Percentiles rank a stretch among this genome's conserved stretches.
Evolutionary conservation across 64 coral and sea anemone species (phyloP).

Genomic region (Dendrophyllia cribrosa): DNA sequence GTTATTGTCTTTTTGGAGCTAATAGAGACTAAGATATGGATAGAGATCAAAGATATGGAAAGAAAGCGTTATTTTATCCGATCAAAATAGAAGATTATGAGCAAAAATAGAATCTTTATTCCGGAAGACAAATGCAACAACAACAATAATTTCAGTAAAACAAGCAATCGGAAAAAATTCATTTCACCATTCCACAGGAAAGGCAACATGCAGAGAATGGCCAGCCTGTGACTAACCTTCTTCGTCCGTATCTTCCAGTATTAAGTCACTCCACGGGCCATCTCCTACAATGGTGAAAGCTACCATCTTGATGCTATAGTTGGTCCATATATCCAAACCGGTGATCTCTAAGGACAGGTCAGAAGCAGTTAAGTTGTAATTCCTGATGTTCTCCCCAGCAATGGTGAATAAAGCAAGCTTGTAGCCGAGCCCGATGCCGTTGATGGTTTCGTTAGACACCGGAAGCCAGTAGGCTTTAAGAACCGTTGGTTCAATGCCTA

Average conservation of each 20-base stretch:
- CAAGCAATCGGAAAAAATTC: too few species aligned
- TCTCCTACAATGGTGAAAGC: conserved; percentile 74
- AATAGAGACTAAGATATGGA: too few species aligned
- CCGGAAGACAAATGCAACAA: too few species aligned
- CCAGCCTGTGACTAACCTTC: conserved; percentile 34
- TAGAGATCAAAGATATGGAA: too few species aligned
- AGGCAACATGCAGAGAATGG: too few species aligned
- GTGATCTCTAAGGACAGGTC: neutral
- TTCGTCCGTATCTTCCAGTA: conserved; percentile 46
- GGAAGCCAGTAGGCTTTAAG: conserved; percentile 39
- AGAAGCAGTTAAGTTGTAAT: conserved; percentile 27
- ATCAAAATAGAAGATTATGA: too few species aligned
- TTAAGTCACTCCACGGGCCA: conserved; percentile 65
- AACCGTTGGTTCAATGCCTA: conserved; percentile 18
- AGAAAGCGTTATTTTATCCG: too few species aligned
- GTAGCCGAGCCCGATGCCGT: conserved; percentile 56
- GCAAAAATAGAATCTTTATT: too few species aligned
- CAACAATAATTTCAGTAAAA: too few species aligned
- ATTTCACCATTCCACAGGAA: too few species aligned
- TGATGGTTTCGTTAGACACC: conserved; percentile 12
- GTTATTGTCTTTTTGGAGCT: too few species aligned
- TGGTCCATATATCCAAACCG: conserved; percentile 35
- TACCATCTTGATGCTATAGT: conserved; percentile 58
- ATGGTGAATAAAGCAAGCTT: conserved; percentile 14
- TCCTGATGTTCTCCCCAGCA: neutral